Percentiles rank a stretch among this genome's conserved stretches.
These are phyloP conservation scores for Cecropterus lyciades DNA, from an alignment of 1,140 invertebrate genomes.

Conservation along the genomic window DNA sequence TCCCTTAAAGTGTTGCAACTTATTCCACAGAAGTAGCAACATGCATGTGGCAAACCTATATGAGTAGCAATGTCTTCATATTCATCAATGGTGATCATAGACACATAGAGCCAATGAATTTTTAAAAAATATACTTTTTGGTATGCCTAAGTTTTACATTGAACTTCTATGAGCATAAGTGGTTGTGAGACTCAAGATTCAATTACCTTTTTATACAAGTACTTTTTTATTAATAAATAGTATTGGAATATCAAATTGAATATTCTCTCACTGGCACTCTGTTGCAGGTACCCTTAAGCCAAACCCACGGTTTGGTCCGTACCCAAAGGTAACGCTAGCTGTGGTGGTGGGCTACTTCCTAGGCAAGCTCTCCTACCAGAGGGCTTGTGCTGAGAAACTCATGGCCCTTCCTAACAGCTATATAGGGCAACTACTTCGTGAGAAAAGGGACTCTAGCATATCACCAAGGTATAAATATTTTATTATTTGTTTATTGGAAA, in stretches of 20 bases:
- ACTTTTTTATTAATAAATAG: too few species aligned
- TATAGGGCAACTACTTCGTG: conserved; percentile 86
- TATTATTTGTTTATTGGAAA: not conserved
- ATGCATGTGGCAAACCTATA: too few species aligned
- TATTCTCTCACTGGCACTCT: conserved; percentile 3
- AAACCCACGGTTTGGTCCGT: conserved; percentile 86
- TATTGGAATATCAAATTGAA: not conserved
- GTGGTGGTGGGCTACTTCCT: conserved; percentile 89
- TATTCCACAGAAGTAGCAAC: too few species aligned
- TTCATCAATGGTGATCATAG: too few species aligned
- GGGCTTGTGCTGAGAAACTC: conserved; percentile 89
- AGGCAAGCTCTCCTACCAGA: conserved; percentile 91
- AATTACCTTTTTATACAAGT: not conserved
- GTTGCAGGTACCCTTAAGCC: conserved; percentile 79
- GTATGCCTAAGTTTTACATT: too few species aligned
- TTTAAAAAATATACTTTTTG: too few species aligned
- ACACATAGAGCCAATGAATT: too few species aligned
- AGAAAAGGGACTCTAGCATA: conserved; percentile 66
- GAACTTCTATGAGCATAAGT: too few species aligned
- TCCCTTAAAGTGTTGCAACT: too few species aligned
- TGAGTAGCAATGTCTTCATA: too few species aligned
- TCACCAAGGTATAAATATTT: conserved; percentile 54
- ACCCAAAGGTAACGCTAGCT: conserved; percentile 87
- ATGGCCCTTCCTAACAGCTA: conserved; percentile 87
- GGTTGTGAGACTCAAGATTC: too few species aligned